Evolutionary conservation across 2,113 vertebrate genomes (phyloP).

Genomic region (Talpa occidentalis): DNA sequence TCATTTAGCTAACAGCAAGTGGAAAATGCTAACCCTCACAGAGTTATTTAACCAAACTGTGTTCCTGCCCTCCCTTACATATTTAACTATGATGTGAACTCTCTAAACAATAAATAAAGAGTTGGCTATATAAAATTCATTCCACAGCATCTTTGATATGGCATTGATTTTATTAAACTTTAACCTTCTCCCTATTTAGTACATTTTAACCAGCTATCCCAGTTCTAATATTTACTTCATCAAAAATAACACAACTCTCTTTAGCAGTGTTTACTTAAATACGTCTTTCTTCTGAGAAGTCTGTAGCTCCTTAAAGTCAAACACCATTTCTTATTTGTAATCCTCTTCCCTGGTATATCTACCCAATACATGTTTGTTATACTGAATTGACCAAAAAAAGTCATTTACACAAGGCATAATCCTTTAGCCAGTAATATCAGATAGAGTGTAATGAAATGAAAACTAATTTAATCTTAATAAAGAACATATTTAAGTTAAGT

Average conservation of each 20-base stretch:
- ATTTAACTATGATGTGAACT: slow-evolving; percentile 10
- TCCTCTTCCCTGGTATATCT: neutral
- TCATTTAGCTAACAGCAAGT: slow-evolving; percentile 25
- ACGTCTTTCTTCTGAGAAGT: neutral
- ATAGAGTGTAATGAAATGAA: neutral
- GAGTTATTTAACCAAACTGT: slow-evolving; percentile 29
- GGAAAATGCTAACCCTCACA: slow-evolving; percentile 50
- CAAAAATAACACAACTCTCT: slow-evolving; percentile 1
- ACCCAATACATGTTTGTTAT: neutral
- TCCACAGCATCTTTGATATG: slow-evolving; percentile 8
- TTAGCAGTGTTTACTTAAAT: slow-evolving; percentile 15
- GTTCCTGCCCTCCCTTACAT: slow-evolving; percentile 43
- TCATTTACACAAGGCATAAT: neutral
- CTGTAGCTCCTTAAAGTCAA: neutral
- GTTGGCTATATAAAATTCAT: slow-evolving; percentile 2
- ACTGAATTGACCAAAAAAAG: neutral
- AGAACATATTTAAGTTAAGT: neutral
- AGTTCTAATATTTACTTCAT: slow-evolving; percentile 19
- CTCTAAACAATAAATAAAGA: neutral
- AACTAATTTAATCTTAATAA: neutral
- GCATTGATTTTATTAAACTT: neutral
- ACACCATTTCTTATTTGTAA: neutral
- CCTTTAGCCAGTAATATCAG: neutral
- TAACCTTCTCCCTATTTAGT: neutral
- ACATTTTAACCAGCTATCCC: neutral